Evolutionary conservation across 2,113 vertebrate species (phyloP).

Genomic region (Morone chrysops): DNA sequence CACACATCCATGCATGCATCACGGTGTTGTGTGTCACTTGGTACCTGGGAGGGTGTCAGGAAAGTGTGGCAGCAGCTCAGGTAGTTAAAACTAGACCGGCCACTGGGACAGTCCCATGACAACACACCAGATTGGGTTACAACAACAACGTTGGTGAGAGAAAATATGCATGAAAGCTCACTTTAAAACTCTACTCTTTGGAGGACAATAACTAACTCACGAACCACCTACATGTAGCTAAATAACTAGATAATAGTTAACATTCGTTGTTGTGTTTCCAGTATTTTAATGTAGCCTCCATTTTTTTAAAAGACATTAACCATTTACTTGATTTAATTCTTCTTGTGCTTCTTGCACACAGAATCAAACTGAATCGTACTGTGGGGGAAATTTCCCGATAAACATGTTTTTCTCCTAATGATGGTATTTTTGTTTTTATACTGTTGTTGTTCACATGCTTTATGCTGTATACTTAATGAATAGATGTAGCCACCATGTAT

Average conservation of each 20-base stretch:
- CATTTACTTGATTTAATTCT: neutral
- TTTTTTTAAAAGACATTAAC: neutral
- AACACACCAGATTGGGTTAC: conserved; percentile 41
- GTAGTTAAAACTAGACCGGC: conserved; percentile 51
- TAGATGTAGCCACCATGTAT: no score
- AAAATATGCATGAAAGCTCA: conserved; percentile 22
- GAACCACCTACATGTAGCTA: neutral
- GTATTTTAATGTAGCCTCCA: neutral
- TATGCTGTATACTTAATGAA: no score
- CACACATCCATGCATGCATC: neutral
- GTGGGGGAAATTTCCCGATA: no score
- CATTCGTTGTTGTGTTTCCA: no score
- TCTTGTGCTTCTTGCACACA: neutral
- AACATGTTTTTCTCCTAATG: no score
- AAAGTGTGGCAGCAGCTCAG: conserved; percentile 52
- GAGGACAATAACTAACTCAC: neutral
- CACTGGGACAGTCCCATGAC: conserved; percentile 48
- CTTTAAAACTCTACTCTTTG: neutral
- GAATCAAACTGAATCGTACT: fast-evolving
- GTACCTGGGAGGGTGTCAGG: conserved; percentile 46
- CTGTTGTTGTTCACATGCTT: no score
- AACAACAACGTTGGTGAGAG: conserved; percentile 19
- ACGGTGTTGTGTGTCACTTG: conserved; percentile 48
- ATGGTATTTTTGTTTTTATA: no score
- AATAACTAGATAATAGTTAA: neutral